These are phyloP conservation scores for Calidris pugnax DNA, from an alignment of 2,113 vertebrate species.

Conservation along the genomic window DNA sequence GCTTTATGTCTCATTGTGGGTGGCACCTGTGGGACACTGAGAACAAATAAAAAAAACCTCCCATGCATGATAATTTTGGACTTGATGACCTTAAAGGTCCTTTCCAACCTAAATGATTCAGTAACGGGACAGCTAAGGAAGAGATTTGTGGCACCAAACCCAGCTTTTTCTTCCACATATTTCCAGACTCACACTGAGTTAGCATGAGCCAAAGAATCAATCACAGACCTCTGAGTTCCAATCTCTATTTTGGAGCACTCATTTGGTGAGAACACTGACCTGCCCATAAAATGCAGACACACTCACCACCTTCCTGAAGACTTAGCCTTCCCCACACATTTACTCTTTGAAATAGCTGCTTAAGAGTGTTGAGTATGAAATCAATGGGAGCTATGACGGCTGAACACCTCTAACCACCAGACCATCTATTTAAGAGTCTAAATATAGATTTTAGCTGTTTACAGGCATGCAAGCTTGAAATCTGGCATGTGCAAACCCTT, in stretches of 20 bases:
- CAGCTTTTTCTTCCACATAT: neutral
- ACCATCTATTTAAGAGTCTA: neutral
- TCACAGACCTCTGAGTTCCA: neutral
- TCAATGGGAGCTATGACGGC: neutral
- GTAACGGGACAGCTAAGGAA: neutral
- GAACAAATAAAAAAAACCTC: neutral
- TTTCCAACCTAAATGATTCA: neutral
- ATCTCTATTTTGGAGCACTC: neutral
- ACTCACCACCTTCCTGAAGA: neutral
- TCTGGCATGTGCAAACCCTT: neutral
- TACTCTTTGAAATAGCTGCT: neutral
- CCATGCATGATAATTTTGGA: neutral
- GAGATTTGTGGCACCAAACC: neutral
- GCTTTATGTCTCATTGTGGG: neutral
- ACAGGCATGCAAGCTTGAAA: neutral
- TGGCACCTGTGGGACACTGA: neutral
- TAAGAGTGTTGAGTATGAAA: neutral
- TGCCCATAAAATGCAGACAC: neutral
- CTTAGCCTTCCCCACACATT: neutral
- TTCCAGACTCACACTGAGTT: neutral
- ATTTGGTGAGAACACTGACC: neutral
- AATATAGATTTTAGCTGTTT: slow-evolving; percentile 1
- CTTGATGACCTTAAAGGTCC: neutral
- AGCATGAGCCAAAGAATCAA: neutral
- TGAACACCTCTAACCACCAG: neutral